Evolutionary conservation across 1,140 invertebrate species (phyloP).

Genomic region (Scaptomyza graminum): DNA sequence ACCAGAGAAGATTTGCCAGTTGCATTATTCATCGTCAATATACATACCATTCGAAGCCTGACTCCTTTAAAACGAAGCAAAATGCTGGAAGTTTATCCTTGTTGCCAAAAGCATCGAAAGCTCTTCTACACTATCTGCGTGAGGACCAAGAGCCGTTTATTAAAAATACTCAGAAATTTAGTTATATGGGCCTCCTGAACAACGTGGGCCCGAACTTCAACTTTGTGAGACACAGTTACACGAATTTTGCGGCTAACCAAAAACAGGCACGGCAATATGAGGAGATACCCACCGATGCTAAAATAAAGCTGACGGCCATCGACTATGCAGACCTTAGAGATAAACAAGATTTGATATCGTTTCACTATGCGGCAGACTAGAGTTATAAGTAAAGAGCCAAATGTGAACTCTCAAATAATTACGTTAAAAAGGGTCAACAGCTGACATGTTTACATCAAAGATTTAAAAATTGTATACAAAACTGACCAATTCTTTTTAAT

Average conservation of each 20-base stretch:
- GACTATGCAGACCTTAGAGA: constrained; percentile 20
- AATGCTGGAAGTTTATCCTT: neutral
- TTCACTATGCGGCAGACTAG: neutral
- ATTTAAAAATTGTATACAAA: too few relatives aligned
- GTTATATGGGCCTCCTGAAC: neutral
- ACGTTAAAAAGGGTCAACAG: too few relatives aligned
- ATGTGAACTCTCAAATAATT: neutral
- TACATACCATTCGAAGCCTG: neutral
- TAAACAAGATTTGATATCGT: neutral
- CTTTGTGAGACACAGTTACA: constrained; percentile 23
- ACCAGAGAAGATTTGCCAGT: neutral
- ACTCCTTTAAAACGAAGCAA: neutral
- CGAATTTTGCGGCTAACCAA: constrained; percentile 1
- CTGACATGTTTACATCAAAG: too few relatives aligned
- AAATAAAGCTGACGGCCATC: neutral
- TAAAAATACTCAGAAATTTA: neutral
- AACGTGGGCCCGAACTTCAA: constrained; percentile 10
- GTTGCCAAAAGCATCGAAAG: neutral
- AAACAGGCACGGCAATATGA: constrained; percentile 1
- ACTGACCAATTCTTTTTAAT: too few relatives aligned
- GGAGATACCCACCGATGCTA: neutral
- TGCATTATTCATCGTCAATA: neutral
- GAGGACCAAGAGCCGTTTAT: neutral
- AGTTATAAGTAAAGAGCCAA: too few relatives aligned
- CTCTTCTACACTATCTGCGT: neutral